Evolutionary conservation across 2,113 vertebrate species (phyloP), one percentile per base, ranked within the genome.

Genomic region (Rallus limicola): DNA sequence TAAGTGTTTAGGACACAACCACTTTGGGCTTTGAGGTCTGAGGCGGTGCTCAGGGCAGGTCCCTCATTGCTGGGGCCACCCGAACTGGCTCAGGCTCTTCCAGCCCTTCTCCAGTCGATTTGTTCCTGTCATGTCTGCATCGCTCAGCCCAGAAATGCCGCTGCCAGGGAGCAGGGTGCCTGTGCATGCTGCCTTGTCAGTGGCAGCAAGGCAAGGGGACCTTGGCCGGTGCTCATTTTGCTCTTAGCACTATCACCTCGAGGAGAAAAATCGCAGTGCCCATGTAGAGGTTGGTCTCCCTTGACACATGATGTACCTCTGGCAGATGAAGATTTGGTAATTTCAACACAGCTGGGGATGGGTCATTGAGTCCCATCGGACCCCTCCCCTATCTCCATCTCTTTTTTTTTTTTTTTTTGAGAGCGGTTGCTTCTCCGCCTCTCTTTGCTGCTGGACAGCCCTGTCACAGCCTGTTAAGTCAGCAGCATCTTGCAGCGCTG

Each of bases 391-490:
- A 3, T 34, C 29, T 76, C 48, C 46, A 15, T 77, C 86, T 79
- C 11, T 81, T 86, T 94, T 44, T 44, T 81, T 85, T 94, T 94
- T 44, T 44, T 81, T 86, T 94, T 65, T 76, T 4, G 15, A 86
- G 77, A 75, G 36, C 2, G 0, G 29, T 60, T 40, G 36, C 34
- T 91, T 94, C 29, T 85, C 81, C 59, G 44, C 55, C 29, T 93
- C 46, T 91, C 89, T 84, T 58, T 76, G 92, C 86, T 94, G 83
- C 86, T 65, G 81, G 88, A 95, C 76, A 96, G 78, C 46, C 40
- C 71, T 96, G 95, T 96, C 96, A 94, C 75, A 92, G 64, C 74
- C 70, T 77, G 55, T 97, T 95, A 97, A 88, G 26, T 96, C 86
- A 95, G 69, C 0, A 0, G 68, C 50, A 50, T 69, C 83, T 86